phyloP scores from a whole-genome alignment of 2,888 invertebrate genomes.

The Oxyscelio sp. region DNA sequence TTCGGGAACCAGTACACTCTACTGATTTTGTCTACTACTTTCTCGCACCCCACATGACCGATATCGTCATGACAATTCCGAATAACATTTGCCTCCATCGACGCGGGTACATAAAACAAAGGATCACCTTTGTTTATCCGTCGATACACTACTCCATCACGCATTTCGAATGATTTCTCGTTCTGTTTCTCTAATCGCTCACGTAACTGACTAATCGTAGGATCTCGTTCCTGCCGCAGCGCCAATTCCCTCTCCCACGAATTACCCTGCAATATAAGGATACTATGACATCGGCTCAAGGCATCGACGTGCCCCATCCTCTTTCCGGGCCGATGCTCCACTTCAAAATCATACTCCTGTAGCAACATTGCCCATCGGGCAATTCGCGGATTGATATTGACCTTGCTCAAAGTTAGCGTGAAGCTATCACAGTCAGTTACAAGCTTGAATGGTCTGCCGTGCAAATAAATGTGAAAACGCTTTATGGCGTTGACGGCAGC shows the following conservation, averaged over 20 bases:
- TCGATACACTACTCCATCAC: constrained; percentile 73
- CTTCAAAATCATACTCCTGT: constrained; percentile 61
- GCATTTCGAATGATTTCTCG: constrained; percentile 43
- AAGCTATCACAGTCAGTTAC: too few relatives aligned
- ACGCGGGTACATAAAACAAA: too few relatives aligned
- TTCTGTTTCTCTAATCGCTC: constrained; percentile 57
- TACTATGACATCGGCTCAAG: constrained; percentile 58
- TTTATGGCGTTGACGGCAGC: too few relatives aligned
- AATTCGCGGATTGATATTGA: constrained; percentile 42
- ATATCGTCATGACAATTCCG: constrained; percentile 47
- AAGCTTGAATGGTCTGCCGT: too few relatives aligned
- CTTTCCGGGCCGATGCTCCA: constrained; percentile 60
- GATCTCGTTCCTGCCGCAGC: constrained; percentile 66
- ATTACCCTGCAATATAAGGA: constrained; percentile 60
- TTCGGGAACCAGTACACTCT: constrained; percentile 73
- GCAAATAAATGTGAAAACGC: too few relatives aligned
- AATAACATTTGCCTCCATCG: constrained; percentile 45
- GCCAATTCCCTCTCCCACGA: constrained; percentile 67
- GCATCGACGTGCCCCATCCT: constrained; percentile 72
- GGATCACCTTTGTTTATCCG: too few relatives aligned
- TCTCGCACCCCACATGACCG: constrained; percentile 31
- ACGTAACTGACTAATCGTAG: constrained; percentile 55
- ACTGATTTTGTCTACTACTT: constrained; percentile 49
- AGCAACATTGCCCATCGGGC: constrained; percentile 71
- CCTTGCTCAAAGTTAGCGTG: too few relatives aligned